Base-by-base conservation (phyloP, 2,888 invertebrate species). In the Halocaridina rubra region DNA sequence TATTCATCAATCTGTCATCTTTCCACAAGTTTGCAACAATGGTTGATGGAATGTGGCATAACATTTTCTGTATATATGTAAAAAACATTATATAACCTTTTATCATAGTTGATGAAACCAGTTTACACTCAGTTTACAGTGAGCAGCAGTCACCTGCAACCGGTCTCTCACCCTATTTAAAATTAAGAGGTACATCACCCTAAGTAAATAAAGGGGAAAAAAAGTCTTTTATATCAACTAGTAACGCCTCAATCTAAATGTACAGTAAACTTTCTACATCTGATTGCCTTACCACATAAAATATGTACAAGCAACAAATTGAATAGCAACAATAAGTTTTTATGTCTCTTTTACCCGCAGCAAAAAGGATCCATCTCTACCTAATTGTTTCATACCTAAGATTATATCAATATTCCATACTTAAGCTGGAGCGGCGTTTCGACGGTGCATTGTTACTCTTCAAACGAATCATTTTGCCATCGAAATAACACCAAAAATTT, bases 291-390 rank as follows among this genome's bases (percentile, higher is more conserved):
- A 80, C n/a, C 80, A 80, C 80, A 72, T 80, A 80, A 69, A 53
- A 59, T 80, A 59, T 80, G 72, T 80, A 80, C 80, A 80, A 80
- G 80, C 80, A 80, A 80, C 80, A 80, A 80, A 57, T 80, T 39
- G 72, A 80, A 72, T 74, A 72, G 80, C 80, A 80, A 80, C 80
- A 80, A 80, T 72, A 57, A 71, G 57, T 57, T 61, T 72, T 79
- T n/a, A n/a, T n/a, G n/a, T n/a, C n/a, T 79, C 46, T 72, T 27
- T 46, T 80, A 80, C 79, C 57, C 59, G 80, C 72, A 72, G 71
- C 57, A n/a, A n/a, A n/a, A 80, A 80, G 22, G 61, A 80, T 61
- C 57, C 16, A 59, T 80, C 80, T 59, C n/a, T 72, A 72, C 59
- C 59, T 72, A 72, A 64, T 74, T 30, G 53, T 67, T 32, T 59